These are phyloP conservation scores for Stictonetta naevosa DNA, from an alignment of 2,113 vertebrate genomes.

Conservation along the genomic window DNA sequence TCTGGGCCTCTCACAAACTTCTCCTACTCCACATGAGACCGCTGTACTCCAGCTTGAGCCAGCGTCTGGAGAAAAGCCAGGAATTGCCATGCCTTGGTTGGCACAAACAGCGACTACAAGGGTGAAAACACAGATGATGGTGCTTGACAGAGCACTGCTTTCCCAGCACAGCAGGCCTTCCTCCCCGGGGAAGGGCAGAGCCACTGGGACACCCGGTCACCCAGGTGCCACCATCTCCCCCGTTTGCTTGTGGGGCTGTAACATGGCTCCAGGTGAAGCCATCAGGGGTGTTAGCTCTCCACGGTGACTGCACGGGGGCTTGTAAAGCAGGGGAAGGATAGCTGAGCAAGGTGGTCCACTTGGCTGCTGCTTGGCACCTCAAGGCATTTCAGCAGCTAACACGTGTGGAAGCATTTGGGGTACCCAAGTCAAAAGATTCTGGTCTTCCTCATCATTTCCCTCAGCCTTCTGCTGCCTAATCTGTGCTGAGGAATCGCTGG, in stretches of 20 bases:
- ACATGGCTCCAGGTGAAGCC: not conserved
- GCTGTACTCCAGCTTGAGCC: not conserved
- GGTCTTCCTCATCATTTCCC: not conserved
- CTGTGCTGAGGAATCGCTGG: fast-evolving
- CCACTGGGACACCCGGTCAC: fast-evolving
- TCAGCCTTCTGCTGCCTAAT: not conserved
- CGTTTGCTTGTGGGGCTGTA: fast-evolving
- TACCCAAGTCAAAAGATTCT: not conserved
- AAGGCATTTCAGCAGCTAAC: not conserved
- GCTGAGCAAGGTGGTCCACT: fast-evolving
- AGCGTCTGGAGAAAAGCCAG: not conserved
- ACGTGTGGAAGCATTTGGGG: not conserved
- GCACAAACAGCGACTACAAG: not conserved
- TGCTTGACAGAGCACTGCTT: not conserved
- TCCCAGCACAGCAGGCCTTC: not conserved
- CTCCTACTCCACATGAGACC: not conserved
- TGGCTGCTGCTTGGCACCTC: not conserved
- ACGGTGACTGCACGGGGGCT: not conserved
- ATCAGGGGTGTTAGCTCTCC: fast-evolving
- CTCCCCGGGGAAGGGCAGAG: not conserved
- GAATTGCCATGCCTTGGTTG: not conserved
- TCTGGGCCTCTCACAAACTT: not conserved
- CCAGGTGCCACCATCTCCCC: not conserved
- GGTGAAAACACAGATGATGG: not conserved
- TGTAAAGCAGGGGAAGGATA: constrained; percentile 21